These are phyloP conservation scores for Aporrectodea caliginosa DNA, from an alignment of 1,140 invertebrate genomes.

Conservation along the genomic window DNA sequence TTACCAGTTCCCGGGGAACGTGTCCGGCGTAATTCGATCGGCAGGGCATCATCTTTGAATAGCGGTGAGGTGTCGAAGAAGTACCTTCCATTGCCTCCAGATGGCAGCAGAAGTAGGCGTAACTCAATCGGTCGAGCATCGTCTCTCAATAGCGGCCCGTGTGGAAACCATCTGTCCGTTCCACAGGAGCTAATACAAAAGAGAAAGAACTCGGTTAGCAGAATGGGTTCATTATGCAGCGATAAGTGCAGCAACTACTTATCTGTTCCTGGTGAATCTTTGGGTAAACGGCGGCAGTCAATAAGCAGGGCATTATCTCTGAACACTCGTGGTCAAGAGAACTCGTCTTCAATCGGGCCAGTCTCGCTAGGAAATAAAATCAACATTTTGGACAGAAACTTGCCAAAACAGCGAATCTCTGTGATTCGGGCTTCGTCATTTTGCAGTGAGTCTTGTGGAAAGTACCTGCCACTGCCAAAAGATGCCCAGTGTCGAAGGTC, in stretches of 20 bases:
- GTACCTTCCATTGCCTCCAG: too few relatives aligned
- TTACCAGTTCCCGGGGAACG: background rate
- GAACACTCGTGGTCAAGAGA: background rate
- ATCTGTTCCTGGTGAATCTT: background rate
- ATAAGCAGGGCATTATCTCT: background rate
- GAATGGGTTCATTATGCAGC: background rate
- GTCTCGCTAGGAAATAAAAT: background rate
- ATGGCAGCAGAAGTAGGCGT: too few relatives aligned
- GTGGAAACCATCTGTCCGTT: background rate
- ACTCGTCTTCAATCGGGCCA: background rate
- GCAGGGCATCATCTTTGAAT: constrained; percentile 16
- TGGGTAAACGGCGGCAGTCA: background rate
- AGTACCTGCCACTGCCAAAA: constrained; percentile 14
- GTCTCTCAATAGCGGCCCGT: constrained; percentile 13
- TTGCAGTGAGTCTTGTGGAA: constrained; percentile 20
- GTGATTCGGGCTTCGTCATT: constrained; percentile 11
- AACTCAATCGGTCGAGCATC: constrained; percentile 10
- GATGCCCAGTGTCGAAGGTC: background rate
- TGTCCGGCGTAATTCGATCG: background rate
- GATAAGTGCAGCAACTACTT: background rate
- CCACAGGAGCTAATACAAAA: background rate
- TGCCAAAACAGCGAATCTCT: background rate
- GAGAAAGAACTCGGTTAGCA: background rate
- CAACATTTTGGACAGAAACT: background rate
- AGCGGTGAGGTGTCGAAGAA: too few relatives aligned